phyloP scores from a whole-genome alignment of 2,797 vertebrate species.

The Oreonectes daqikongensis region DNA sequence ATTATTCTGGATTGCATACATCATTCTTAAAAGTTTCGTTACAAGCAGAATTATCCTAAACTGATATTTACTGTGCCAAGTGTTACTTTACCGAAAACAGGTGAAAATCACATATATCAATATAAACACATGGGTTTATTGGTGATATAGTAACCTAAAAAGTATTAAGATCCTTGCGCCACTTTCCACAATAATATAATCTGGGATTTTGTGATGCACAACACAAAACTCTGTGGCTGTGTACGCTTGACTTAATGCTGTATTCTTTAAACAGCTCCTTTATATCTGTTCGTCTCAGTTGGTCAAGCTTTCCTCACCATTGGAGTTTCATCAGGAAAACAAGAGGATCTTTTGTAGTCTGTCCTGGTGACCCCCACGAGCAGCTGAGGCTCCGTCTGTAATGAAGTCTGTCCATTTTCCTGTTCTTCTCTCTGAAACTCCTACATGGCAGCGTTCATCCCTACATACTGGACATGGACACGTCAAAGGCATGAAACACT shows the following conservation, averaged over 20 bases:
- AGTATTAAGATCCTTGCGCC: background rate
- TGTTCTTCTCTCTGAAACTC: conserved; percentile 5
- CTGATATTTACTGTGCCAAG: background rate
- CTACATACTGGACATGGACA: conserved; percentile 1
- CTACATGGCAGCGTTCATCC: conserved; percentile 1
- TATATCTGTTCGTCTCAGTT: conserved; percentile 11
- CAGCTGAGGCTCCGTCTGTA: conserved; percentile 17
- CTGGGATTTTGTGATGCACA: background rate
- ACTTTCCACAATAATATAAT: background rate
- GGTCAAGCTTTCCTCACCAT: conserved; percentile 10
- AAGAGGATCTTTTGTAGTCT: conserved; percentile 52
- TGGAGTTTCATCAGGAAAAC: conserved; percentile 32
- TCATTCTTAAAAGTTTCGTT: no score
- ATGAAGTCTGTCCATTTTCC: conserved; percentile 50
- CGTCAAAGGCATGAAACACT: background rate
- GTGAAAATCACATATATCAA: no score
- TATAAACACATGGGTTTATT: background rate
- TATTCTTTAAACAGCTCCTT: conserved; percentile 24
- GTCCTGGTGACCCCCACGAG: conserved; percentile 28
- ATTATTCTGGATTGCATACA: no score
- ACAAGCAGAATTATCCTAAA: no score
- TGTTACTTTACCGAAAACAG: background rate
- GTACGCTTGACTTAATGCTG: background rate
- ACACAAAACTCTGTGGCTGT: background rate
- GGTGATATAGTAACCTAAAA: background rate